These are phyloP conservation scores for Cataglyphis livida DNA, from an alignment of 2,888 invertebrate genomes.

Conservation along the genomic window DNA sequence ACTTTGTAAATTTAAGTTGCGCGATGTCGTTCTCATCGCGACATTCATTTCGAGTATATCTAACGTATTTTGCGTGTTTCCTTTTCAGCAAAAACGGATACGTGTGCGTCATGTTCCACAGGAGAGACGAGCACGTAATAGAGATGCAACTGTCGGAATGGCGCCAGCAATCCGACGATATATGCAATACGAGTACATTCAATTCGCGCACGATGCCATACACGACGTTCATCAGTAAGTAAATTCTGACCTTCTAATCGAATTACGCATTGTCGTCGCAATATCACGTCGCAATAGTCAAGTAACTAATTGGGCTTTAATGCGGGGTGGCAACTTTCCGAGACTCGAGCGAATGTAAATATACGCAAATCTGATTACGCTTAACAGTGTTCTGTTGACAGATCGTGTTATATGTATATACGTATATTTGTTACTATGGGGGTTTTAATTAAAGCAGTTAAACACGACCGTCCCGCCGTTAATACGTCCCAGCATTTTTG, in stretches of 20 bases:
- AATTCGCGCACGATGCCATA: slow-evolving; percentile 86
- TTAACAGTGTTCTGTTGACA: slow-evolving; percentile 44
- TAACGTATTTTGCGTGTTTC: slow-evolving; percentile 37
- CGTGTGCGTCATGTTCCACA: slow-evolving; percentile 91
- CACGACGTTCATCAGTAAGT: slow-evolving; percentile 90
- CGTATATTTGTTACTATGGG: slow-evolving; percentile 34
- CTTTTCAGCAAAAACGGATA: slow-evolving; percentile 91
- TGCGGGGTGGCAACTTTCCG: slow-evolving; percentile 44
- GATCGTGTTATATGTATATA: slow-evolving; percentile 41
- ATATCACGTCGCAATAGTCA: slow-evolving; percentile 24
- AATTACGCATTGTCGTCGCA: slow-evolving; percentile 46
- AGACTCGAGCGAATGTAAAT: slow-evolving; percentile 23
- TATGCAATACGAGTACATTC: slow-evolving; percentile 87
- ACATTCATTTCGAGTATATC: slow-evolving; percentile 11
- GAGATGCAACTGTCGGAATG: slow-evolving; percentile 89
- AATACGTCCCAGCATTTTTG: slow-evolving; percentile 39
- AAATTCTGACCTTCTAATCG: slow-evolving; percentile 64
- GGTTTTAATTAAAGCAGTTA: slow-evolving; percentile 51
- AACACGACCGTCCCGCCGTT: slow-evolving; percentile 10
- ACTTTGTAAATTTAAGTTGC: neutral
- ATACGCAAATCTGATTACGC: slow-evolving; percentile 52
- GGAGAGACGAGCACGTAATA: slow-evolving; percentile 90
- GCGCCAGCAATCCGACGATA: slow-evolving; percentile 88
- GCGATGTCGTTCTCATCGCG: neutral
- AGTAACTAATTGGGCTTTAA: slow-evolving; percentile 52